Base-by-base conservation (phyloP, 37 sponge, comb jelly and placozoan genomes). In the Ephydatia muelleri region DNA sequence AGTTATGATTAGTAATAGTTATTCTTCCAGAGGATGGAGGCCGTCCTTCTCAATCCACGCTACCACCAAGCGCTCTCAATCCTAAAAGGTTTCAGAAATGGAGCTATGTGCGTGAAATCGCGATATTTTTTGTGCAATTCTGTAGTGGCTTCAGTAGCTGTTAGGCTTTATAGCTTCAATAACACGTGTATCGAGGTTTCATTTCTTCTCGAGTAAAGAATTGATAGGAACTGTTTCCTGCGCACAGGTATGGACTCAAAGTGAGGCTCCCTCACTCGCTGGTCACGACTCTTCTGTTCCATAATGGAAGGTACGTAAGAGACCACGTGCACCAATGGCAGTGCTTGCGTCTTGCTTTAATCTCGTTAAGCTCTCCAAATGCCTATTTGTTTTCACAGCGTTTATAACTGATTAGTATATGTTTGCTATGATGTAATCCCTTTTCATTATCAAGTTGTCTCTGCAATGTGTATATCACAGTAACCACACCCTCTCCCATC, bases 241-340 rank as follows among this genome's bases (percentile, higher is more conserved):
- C n/a, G n/a, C n/a, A n/a, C 68, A 93, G 94, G 88, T 93, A 93
- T 77, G 94, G 94, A 21, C 65, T 75, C 38, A 93, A 93, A 82
- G 68, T 93, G 27, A 49, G 94, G 9, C 77, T 93, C 29, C 94
- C 94, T 2, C 94, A 93, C 43, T 80, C 94, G 5, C 36, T 93
- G 19, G 91, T 93, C 33, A 93, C 90, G 90, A 93, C 94, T 12
- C 90, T 93, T 43, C 85, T 93, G 38, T 93, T 93, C 43, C 94
- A 93, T 31, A 66, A 84, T 23, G 94, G 94, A 80, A 93, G 85
- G 94, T 93, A 32, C 31, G 80, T 38, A 57, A 93, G 93, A 84
- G n/a, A 11, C 57, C 57, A 57, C 57, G 57, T 57, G 57, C 19
- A 19, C 57, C n/a, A n/a, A n/a, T n/a, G n/a, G n/a, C n/a, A n/a